Percentiles rank a stretch among this genome's conserved stretches.
Conservation (phyloP, 2,113 vertebrate species). For the Embiotoca jacksoni region DNA sequence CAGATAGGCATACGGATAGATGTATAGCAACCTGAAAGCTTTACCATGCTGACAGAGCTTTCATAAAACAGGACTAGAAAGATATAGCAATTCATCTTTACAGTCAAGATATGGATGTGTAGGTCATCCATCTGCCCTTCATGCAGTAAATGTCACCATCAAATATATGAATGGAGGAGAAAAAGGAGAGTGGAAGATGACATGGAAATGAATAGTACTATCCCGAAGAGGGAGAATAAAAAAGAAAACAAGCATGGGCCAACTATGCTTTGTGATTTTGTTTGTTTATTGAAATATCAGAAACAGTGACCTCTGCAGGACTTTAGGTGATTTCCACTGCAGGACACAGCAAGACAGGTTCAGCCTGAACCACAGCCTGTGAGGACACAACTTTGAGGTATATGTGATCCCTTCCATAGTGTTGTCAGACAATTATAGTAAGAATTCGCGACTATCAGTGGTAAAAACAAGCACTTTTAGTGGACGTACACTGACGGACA, state of each 20-base stretch:
- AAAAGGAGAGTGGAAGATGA: constrained; percentile 25
- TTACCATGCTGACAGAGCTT: constrained; percentile 8
- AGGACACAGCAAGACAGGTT: background rate
- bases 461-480: no score
- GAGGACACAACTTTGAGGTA: background rate
- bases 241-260: background rate
- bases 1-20: no score
- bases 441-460: no score
- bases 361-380: background rate
- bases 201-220: constrained; percentile 35
- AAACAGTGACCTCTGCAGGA: no score
- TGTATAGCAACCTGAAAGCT: constrained; percentile 4
- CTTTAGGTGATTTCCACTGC: no score
- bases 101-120: constrained; percentile 34
- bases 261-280: background rate
- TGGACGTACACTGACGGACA: no score
- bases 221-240: constrained; percentile 13
- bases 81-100: constrained; percentile 48
- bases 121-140: constrained; percentile 50
- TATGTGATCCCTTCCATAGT: background rate
- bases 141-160: constrained; percentile 34
- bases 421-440: background rate
- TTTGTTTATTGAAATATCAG: background rate
- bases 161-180: constrained; percentile 41
- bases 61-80: constrained; percentile 34